A percentile compares a stretch with the other conserved stretches of the same genome.
Conservation (phyloP, 2,888 invertebrate genomes). For the Merodon equestris region DNA sequence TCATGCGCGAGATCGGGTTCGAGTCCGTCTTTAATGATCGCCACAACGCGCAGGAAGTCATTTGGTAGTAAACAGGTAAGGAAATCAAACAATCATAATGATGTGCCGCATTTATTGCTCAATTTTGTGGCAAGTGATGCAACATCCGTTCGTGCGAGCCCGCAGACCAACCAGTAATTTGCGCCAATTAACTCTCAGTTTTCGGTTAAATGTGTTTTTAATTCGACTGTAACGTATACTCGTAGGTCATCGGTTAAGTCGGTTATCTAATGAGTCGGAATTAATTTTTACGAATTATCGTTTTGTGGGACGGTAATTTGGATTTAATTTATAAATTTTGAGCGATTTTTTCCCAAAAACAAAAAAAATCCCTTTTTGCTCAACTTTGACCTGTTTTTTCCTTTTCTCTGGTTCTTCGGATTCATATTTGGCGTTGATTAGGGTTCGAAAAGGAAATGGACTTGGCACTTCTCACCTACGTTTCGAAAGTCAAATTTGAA, state of each 20-base stretch:
- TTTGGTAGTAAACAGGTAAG: constrained; percentile 59
- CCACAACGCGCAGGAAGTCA: constrained; percentile 64
- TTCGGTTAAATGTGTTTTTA: constrained; percentile 67
- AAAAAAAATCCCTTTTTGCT: too few relatives aligned
- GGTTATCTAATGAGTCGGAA: constrained; percentile 66
- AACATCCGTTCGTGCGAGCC: constrained; percentile 57
- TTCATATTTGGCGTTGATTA: too few relatives aligned
- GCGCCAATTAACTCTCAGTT: constrained; percentile 63
- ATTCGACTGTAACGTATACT: constrained; percentile 61
- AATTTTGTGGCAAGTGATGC: constrained; percentile 63
- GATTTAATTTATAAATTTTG: constrained; percentile 61
- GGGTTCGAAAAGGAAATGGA: too few relatives aligned
- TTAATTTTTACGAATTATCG: constrained; percentile 61
- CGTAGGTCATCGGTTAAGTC: constrained; percentile 45
- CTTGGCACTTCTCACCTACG: too few relatives aligned
- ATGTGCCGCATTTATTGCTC: constrained; percentile 66
- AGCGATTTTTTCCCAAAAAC: constrained; percentile 24
- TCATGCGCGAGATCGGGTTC: constrained; percentile 23
- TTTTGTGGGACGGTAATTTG: constrained; percentile 53
- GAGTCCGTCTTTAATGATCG: constrained; percentile 61
- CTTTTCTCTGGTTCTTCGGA: too few relatives aligned
- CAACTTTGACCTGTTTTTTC: too few relatives aligned
- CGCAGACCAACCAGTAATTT: constrained; percentile 60
- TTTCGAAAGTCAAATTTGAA: constrained; percentile 27
- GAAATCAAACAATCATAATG: constrained; percentile 67